phyloP scores from a whole-genome alignment of 2,113 vertebrate species.

The Myiozetetes cayanensis region DNA sequence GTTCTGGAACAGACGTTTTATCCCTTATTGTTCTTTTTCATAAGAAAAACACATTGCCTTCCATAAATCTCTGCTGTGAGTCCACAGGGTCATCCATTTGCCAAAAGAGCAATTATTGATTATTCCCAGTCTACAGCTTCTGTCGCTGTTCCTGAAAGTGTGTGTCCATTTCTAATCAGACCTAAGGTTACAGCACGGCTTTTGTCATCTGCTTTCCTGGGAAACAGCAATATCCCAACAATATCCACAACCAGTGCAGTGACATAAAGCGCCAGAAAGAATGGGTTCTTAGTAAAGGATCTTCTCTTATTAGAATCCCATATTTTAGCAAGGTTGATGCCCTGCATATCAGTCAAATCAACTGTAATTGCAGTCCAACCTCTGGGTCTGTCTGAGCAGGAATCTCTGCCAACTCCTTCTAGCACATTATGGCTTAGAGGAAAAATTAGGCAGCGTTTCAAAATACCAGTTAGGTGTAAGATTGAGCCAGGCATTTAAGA shows the following conservation, averaged over 20 bases:
- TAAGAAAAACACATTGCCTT: slow-evolving; percentile 41
- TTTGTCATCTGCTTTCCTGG: slow-evolving; percentile 29
- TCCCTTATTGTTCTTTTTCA: slow-evolving; percentile 52
- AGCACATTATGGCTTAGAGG: neutral
- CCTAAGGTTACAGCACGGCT: slow-evolving; percentile 26
- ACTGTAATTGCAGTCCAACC: neutral
- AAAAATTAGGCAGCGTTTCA: neutral
- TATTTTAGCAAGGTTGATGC: slow-evolving; percentile 18
- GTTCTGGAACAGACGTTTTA: slow-evolving; percentile 39
- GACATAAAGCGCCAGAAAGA: neutral
- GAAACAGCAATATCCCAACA: slow-evolving; percentile 9
- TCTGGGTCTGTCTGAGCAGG: neutral
- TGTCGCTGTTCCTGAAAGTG: slow-evolving; percentile 21
- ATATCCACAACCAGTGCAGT: neutral
- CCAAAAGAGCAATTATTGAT: slow-evolving; percentile 67
- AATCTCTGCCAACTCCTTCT: neutral
- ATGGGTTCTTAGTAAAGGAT: neutral
- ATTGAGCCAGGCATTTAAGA: neutral
- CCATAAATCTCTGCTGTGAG: slow-evolving; percentile 52
- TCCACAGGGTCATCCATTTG: slow-evolving; percentile 56
- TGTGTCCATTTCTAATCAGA: slow-evolving; percentile 57
- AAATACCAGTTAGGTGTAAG: neutral
- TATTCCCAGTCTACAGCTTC: slow-evolving; percentile 40
- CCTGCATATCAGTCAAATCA: slow-evolving; percentile 21
- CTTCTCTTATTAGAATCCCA: slow-evolving; percentile 22